Evolutionary conservation across 1,140 invertebrate species (phyloP).

Genomic region (Zaprionus gabonicus): DNA sequence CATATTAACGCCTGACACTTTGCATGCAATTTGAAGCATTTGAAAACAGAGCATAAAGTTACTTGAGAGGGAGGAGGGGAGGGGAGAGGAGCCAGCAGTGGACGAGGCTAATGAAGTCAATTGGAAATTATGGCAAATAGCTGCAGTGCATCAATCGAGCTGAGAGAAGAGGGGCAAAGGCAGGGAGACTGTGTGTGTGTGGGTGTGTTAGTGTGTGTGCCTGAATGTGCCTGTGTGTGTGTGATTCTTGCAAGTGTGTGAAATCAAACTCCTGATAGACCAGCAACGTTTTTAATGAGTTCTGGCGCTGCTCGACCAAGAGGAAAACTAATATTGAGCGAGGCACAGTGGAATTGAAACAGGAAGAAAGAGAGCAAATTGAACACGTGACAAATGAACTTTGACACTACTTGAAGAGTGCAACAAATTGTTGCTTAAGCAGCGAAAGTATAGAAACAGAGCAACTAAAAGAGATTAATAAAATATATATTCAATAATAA

Average conservation of each 20-base stretch:
- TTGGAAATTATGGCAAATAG: slow-evolving; percentile 14
- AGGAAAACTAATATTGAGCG: neutral
- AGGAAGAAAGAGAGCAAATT: neutral
- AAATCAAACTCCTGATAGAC: neutral
- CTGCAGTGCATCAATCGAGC: slow-evolving; percentile 4
- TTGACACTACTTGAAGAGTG: too few relatives aligned
- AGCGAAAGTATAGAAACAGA: too few relatives aligned
- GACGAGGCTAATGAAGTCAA: slow-evolving; percentile 26
- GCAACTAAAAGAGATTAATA: too few relatives aligned
- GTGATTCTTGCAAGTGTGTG: neutral
- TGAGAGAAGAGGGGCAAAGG: neutral
- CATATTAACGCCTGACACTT: slow-evolving; percentile 62
- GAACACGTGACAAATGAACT: neutral
- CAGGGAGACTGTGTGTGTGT: neutral
- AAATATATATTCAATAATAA: too few relatives aligned
- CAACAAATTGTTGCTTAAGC: neutral
- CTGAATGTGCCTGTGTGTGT: neutral
- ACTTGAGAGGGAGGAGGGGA: neutral
- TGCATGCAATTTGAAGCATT: slow-evolving; percentile 33
- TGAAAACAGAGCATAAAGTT: slow-evolving; percentile 20
- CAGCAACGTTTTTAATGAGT: slow-evolving; percentile 2
- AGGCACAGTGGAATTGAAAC: neutral
- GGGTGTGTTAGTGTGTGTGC: neutral
- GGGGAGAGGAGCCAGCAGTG: neutral
- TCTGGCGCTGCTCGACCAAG: neutral